Evolutionary conservation across 2,797 vertebrate genomes (phyloP).

Genomic region (Clarias pachynema): DNA sequence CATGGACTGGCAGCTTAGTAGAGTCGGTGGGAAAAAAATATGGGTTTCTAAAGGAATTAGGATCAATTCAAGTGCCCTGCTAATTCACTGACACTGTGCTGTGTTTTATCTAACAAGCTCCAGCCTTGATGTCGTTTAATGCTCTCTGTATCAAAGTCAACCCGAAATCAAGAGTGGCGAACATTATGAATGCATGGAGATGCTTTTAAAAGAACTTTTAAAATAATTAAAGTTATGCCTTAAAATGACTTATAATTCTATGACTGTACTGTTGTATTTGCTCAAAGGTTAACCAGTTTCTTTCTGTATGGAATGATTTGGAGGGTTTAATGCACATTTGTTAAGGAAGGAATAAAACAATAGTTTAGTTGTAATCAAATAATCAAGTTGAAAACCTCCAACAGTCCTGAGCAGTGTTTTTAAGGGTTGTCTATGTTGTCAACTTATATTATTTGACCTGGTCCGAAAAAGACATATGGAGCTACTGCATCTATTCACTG

Average conservation of each 20-base stretch:
- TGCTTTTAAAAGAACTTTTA: not conserved
- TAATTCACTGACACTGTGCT: not conserved
- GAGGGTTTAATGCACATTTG: not conserved
- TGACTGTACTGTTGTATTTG: not conserved
- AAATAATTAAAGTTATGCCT: not conserved
- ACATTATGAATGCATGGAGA: not conserved
- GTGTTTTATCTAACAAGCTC: not conserved
- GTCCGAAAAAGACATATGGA: not conserved
- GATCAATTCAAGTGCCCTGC: not conserved
- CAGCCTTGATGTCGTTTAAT: not conserved
- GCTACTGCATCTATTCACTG: not conserved
- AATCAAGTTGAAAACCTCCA: not conserved
- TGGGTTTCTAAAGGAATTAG: conserved; percentile 11
- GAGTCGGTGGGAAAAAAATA: conserved; percentile 30
- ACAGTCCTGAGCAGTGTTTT: too few species aligned
- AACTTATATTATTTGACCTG: not conserved
- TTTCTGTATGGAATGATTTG: not conserved
- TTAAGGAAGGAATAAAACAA: not conserved
- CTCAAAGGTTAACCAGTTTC: not conserved
- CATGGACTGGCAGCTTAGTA: conserved; percentile 48
- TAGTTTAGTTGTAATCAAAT: not conserved
- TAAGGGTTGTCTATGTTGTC: not conserved
- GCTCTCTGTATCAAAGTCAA: not conserved
- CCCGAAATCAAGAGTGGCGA: not conserved
- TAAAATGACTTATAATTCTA: not conserved